Evolutionary conservation across 2,797 vertebrate genomes (phyloP).

Genomic region (Gouania willdenowi): DNA sequence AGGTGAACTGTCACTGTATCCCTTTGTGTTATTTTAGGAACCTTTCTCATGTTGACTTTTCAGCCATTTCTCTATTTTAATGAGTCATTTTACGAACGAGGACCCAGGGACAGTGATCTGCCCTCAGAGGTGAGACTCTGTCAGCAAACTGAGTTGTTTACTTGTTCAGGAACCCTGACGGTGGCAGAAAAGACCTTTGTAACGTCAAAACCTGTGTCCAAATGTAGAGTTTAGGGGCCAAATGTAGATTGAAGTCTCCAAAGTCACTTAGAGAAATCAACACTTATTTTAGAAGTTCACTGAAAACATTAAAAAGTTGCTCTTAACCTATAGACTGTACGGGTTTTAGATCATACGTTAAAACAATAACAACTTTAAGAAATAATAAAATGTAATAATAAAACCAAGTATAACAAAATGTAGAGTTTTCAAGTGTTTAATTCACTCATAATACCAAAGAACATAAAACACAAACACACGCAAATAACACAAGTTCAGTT

Average conservation of each 20-base stretch:
- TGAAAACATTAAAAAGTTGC: too few relatives aligned
- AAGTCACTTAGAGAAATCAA: conserved; percentile 53
- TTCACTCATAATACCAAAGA: too few relatives aligned
- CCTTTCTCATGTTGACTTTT: background rate
- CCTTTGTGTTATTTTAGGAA: background rate
- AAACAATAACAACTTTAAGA: too few relatives aligned
- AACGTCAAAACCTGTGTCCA: conserved; percentile 39
- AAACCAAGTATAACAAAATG: too few relatives aligned
- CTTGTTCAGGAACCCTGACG: conserved; percentile 22
- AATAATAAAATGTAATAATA: too few relatives aligned
- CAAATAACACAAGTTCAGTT: too few relatives aligned
- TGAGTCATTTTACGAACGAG: conserved; percentile 7
- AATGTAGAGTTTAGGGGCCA: conserved; percentile 40
- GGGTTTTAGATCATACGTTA: too few relatives aligned
- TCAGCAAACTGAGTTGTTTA: conserved; percentile 33
- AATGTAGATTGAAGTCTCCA: conserved; percentile 36
- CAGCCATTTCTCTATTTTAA: conserved; percentile 4
- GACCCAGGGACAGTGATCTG: background rate
- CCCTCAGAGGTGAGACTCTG: conserved; percentile 1
- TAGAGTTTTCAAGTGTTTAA: too few relatives aligned
- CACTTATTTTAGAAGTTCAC: too few relatives aligned
- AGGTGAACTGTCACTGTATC: background rate
- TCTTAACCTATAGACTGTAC: too few relatives aligned
- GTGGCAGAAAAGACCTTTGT: conserved; percentile 38
- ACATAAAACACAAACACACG: too few relatives aligned